A percentile compares a stretch with the other conserved stretches of the same genome.
phyloP scores from a whole-genome alignment of 2,113 vertebrate species.

The Syngnathus scovelli region DNA sequence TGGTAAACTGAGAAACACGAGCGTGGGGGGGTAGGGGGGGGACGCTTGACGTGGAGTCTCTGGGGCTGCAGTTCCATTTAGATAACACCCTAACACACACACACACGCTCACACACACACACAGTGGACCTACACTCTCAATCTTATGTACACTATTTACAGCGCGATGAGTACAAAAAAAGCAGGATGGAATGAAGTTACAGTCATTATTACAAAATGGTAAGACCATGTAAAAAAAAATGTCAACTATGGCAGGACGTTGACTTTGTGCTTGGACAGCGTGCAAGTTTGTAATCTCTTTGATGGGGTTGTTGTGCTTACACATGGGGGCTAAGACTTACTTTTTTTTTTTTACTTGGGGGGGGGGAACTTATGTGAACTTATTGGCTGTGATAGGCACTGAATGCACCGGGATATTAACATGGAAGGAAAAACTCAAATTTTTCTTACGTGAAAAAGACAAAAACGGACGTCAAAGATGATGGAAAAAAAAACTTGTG shows the following conservation, averaged over 20 bases:
- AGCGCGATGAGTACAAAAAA: constrained; percentile 69
- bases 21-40: constrained; percentile 25
- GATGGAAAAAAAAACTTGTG: background rate
- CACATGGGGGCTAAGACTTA: background rate
- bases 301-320: background rate
- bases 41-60: constrained; percentile 41
- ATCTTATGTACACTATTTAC: constrained; percentile 74
- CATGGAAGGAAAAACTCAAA: constrained; percentile 4
- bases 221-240: background rate
- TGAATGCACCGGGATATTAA: constrained; percentile 26
- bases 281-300: background rate
- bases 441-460: background rate
- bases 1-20: constrained; percentile 50
- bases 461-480: background rate
- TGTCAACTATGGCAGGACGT: background rate
- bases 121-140: constrained; percentile 59
- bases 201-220: constrained; percentile 49
- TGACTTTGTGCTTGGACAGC: background rate
- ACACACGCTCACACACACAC: constrained; percentile 10
- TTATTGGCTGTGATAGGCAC: constrained; percentile 50
- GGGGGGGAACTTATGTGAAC: background rate
- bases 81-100: constrained; percentile 43
- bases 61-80: constrained; percentile 57
- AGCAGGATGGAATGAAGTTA: constrained; percentile 66
- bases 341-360: background rate